Evolutionary conservation across 2,888 invertebrate genomes (phyloP).

Genomic region (Acleris literana): DNA sequence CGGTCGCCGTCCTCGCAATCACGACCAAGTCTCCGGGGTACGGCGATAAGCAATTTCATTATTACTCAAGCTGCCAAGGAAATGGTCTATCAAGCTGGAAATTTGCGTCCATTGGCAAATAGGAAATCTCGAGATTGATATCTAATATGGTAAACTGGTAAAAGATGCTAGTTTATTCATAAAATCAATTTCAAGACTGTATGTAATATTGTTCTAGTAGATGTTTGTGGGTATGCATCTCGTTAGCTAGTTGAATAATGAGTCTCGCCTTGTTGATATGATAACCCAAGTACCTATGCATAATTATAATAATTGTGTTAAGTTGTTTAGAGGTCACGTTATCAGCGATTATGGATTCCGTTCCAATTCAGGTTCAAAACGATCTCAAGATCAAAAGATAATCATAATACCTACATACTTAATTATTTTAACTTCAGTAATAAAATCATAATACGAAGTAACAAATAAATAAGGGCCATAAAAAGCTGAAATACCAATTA

Average conservation of each 20-base stretch:
- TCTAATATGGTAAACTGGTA: constrained; percentile 11
- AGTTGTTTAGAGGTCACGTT: no score
- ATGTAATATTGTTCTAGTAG: no score
- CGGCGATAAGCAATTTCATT: constrained; percentile 39
- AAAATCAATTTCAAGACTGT: not conserved
- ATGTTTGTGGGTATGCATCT: no score
- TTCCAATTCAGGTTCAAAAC: no score
- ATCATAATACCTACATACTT: no score
- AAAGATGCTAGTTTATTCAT: not conserved
- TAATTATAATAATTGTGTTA: not conserved
- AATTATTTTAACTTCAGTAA: no score
- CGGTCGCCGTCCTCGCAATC: constrained; percentile 45
- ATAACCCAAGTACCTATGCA: constrained; percentile 16
- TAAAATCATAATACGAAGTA: no score
- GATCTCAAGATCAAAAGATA: no score
- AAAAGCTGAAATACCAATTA: constrained; percentile 9
- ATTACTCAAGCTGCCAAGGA: constrained; percentile 33
- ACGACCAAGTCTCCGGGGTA: constrained; percentile 36
- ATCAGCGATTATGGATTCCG: no score
- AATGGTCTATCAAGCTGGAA: constrained; percentile 25
- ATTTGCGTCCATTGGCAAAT: constrained; percentile 29
- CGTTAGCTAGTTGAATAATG: not conserved
- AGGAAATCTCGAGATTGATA: constrained; percentile 25
- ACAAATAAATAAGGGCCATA: no score
- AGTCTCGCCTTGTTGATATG: constrained; percentile 17